Evolutionary conservation across 2,888 invertebrate species (phyloP).

Genomic region (Ormyrus nitidulus): DNA sequence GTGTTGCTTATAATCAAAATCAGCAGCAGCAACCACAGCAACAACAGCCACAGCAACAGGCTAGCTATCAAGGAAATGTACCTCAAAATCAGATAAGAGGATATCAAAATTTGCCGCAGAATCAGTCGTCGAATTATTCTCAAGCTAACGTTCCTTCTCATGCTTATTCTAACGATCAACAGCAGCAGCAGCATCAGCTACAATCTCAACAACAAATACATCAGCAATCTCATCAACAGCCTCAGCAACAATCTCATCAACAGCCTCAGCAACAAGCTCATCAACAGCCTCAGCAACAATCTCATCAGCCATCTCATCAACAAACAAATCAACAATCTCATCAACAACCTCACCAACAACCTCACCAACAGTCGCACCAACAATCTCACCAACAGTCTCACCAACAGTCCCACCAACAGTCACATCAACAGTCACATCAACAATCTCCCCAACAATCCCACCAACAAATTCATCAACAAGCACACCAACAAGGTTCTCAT

Average conservation of each 20-base stretch:
- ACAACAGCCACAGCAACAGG: constrained; percentile 29
- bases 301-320: constrained; percentile 34
- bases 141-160: constrained; percentile 33
- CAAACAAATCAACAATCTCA: constrained; percentile 38
- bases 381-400: too few species aligned
- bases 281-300: constrained; percentile 55
- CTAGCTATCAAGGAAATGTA: constrained; percentile 55
- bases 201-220: constrained; percentile 1
- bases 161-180: constrained; percentile 45
- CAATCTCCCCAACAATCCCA: too few species aligned
- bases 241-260: background rate
- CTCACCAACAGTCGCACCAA: too few species aligned
- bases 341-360: constrained; percentile 16
- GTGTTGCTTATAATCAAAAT: constrained; percentile 34
- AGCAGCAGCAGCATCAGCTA: constrained; percentile 22
- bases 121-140: constrained; percentile 52
- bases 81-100: constrained; percentile 66
- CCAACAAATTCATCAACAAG: too few species aligned
- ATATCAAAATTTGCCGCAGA: constrained; percentile 59
- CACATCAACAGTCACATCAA: too few species aligned
- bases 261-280: constrained; percentile 16
- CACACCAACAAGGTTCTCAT: too few species aligned
- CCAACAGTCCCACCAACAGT: too few species aligned
- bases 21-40: constrained; percentile 45
- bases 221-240: background rate